Evolutionary conservation across 1,140 invertebrate species (phyloP), one percentile per base, ranked within the genome.

Genomic region (Aricia agestis): DNA sequence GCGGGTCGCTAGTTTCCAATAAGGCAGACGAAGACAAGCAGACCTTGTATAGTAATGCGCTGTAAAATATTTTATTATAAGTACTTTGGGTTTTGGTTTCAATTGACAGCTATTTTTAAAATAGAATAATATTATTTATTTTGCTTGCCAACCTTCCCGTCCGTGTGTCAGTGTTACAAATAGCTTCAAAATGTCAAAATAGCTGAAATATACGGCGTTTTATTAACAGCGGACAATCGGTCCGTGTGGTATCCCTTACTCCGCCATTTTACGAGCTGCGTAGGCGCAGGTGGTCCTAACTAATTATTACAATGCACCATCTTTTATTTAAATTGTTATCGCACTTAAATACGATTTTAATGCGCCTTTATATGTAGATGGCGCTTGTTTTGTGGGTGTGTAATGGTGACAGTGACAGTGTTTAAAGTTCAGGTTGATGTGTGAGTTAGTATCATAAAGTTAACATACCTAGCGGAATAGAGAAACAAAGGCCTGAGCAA

Each of bases 201-300:
- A 87, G 83, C 81, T 90, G 83, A 90, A 86, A 89, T 90, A 90
- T 89, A 86, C 76, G 76, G 77, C 85, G 82, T 90, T 90, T 87
- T 88, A 89, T 89, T 87, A 89, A 89, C 83, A 84, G 82, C 76
- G 85, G 81, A 84, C 86, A 87, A 90, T 89, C 45, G 42, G 19
- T 31, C 67, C 83, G 80, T 85, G 86, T 89, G 84, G 85, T 85
- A 87, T 87, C 86, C 83, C 84, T 87, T 84, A 83, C 77, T 82
- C 76, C 80, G 74, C 80, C 85, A 85, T 78, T 90, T 89, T 90
- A 90, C 88, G 80, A 31, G 70, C 63, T 73, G 84, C 87, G 87
- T 88, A 81, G 87, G 84, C 66, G 71, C 76, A 80, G 52, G 25
- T 32, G 68, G 75, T 76, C 78, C 84, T 75, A 74, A 74, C 76